phyloP scores from a whole-genome alignment of 2,113 vertebrate species.

The Oryzias woworae region DNA sequence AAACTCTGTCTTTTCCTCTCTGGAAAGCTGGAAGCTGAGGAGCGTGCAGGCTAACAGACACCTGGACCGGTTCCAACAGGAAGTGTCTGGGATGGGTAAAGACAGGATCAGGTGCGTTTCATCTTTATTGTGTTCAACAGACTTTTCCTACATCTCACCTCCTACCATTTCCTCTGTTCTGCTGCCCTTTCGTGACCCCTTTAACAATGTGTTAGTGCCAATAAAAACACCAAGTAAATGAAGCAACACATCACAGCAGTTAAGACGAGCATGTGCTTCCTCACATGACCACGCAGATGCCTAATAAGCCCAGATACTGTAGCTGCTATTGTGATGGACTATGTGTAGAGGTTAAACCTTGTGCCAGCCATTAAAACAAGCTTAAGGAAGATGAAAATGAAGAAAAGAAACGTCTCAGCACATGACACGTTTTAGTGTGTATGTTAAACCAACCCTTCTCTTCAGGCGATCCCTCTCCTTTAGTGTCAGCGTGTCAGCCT shows the following conservation, averaged over 20 bases:
- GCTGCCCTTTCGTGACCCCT: conserved; percentile 20
- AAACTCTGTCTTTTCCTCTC: conserved; percentile 20
- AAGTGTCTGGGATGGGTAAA: conserved; percentile 60
- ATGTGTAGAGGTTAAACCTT: conserved; percentile 20
- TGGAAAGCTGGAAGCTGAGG: conserved; percentile 57
- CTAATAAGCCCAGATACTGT: conserved; percentile 2
- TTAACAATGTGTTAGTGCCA: conserved; percentile 28
- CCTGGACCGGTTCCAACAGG: conserved; percentile 56
- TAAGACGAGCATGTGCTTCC: not conserved
- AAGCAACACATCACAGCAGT: conserved; percentile 8
- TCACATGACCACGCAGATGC: conserved; percentile 17
- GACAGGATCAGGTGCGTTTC: conserved; percentile 28
- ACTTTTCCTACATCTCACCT: conserved; percentile 15
- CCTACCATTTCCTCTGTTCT: conserved; percentile 35
- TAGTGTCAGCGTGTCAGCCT: conserved; percentile 86
- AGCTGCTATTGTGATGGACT: conserved; percentile 1
- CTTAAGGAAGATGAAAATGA: not conserved
- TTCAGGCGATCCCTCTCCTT: conserved; percentile 88
- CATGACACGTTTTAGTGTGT: not conserved
- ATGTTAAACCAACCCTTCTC: conserved; percentile 78
- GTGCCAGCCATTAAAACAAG: conserved; percentile 16
- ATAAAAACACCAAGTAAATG: conserved; percentile 11
- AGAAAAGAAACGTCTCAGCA: not conserved
- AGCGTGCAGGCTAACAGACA: conserved; percentile 45
- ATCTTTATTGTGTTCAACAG: conserved; percentile 35